Conservation (phyloP, 64 coral and sea anemone species). For the Trachythela sp. region DNA sequence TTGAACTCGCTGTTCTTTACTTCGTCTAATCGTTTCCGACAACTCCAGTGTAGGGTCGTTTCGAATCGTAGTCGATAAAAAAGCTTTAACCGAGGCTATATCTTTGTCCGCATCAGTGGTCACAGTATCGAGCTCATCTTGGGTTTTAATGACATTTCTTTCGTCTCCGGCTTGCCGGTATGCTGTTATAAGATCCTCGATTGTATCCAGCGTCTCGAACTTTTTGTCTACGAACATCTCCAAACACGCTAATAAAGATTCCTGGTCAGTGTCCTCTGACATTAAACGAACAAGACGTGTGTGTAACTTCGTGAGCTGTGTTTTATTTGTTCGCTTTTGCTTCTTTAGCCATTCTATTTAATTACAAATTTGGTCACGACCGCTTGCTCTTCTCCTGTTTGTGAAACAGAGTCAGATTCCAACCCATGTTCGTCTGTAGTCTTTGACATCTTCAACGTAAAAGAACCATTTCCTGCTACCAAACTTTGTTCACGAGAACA, state of each 20-base stretch:
- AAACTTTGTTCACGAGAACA: background rate
- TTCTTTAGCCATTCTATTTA: background rate
- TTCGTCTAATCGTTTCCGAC: background rate
- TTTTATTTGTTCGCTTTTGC: constrained; percentile 3
- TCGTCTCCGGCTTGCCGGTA: background rate
- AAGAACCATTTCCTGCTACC: constrained; percentile 5
- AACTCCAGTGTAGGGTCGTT: background rate
- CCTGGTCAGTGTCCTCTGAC: background rate
- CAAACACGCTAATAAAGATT: background rate
- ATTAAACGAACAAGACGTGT: constrained; percentile 10
- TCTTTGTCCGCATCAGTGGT: background rate
- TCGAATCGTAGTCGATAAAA: background rate
- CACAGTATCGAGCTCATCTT: background rate
- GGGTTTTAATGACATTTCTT: background rate
- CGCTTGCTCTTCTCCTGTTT: background rate
- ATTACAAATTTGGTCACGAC: background rate
- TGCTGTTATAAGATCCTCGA: background rate
- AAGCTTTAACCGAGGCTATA: background rate
- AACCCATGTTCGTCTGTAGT: background rate
- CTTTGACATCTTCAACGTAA: background rate
- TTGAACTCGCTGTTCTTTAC: no score
- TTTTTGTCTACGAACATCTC: background rate
- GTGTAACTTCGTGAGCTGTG: background rate
- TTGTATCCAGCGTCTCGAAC: background rate
- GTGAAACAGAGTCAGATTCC: background rate